Percentiles rank a stretch among this genome's conserved stretches.
Conservation (phyloP, 2,888 invertebrate genomes). For the Venustoraphidia nigricollis region DNA sequence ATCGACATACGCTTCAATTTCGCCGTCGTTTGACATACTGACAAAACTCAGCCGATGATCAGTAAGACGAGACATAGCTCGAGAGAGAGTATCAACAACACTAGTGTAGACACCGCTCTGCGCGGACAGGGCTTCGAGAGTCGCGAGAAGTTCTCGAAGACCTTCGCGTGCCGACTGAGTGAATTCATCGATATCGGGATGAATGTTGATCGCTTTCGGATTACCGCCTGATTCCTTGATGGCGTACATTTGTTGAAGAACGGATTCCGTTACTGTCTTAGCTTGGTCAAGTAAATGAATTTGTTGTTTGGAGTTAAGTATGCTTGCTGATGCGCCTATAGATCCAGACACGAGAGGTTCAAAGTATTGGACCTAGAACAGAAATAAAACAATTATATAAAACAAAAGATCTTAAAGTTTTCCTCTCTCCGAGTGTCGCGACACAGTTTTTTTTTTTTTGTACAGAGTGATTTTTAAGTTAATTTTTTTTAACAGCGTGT, state of each 20-base stretch:
- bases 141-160: conserved; percentile 62
- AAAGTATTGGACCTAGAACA: conserved; percentile 47
- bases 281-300: conserved; percentile 77
- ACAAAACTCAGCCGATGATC: conserved; percentile 60
- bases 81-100: conserved; percentile 77
- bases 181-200: conserved; percentile 72
- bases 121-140: conserved; percentile 68
- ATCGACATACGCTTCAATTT: conserved; percentile 74
- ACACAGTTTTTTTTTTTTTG: too few species aligned
- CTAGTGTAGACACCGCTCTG: conserved; percentile 82
- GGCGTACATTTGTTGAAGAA: conserved; percentile 67
- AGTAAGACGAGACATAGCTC: conserved; percentile 70
- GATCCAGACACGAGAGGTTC: conserved; percentile 74
- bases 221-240: conserved; percentile 88
- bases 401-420: too few species aligned
- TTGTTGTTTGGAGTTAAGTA: conserved; percentile 77
- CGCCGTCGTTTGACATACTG: conserved; percentile 39
- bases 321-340: conserved; percentile 78
- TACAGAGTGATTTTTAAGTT: too few species aligned
- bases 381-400: neutral
- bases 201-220: conserved; percentile 67
- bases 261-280: conserved; percentile 89
- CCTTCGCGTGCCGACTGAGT: conserved; percentile 63
- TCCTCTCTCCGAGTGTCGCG: too few species aligned
- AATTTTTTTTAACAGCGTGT: too few species aligned